Conservation (phyloP, 1,140 invertebrate genomes). For the Drosophila asahinai region DNA sequence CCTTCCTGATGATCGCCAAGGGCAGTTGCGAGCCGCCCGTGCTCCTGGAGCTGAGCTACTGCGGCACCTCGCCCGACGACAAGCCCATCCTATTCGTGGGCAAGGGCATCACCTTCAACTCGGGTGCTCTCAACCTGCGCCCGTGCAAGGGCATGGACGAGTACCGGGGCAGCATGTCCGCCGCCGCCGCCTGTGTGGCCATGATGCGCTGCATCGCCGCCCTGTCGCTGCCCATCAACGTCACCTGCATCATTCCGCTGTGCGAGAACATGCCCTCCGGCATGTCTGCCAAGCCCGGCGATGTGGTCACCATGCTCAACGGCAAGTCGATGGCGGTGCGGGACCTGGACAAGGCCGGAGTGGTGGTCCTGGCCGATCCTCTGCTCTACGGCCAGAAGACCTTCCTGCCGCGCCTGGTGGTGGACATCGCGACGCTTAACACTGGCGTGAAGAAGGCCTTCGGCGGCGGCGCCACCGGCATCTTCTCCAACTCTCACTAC, state of each 20-base stretch:
- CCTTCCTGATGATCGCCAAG: constrained; percentile 91
- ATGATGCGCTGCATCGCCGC: constrained; percentile 90
- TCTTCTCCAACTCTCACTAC: constrained; percentile 90
- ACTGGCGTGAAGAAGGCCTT: constrained; percentile 86
- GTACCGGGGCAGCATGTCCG: constrained; percentile 96
- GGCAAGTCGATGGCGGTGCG: constrained; percentile 94
- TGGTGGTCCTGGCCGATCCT: constrained; percentile 95
- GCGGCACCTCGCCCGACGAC: constrained; percentile 84
- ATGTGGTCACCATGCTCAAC: constrained; percentile 93
- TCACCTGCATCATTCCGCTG: constrained; percentile 90
- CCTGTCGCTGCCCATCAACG: constrained; percentile 90
- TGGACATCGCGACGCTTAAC: constrained; percentile 91
- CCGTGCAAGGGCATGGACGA: constrained; percentile 90
- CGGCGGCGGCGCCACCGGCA: constrained; percentile 91
- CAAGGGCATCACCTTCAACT: constrained; percentile 95
- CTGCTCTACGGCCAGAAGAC: constrained; percentile 90
- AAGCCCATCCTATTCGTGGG: constrained; percentile 88
- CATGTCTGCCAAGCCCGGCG: constrained; percentile 93
- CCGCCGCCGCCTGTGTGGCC: constrained; percentile 92
- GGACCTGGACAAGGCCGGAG: constrained; percentile 96
- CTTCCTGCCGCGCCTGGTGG: constrained; percentile 88
- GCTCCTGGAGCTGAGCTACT: constrained; percentile 90
- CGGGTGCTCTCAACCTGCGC: constrained; percentile 95
- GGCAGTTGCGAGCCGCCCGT: constrained; percentile 91
- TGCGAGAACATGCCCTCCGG: constrained; percentile 96